Conservation (phyloP, 2,113 vertebrate species). For the Sinocyclocheilus anophthalmus region DNA sequence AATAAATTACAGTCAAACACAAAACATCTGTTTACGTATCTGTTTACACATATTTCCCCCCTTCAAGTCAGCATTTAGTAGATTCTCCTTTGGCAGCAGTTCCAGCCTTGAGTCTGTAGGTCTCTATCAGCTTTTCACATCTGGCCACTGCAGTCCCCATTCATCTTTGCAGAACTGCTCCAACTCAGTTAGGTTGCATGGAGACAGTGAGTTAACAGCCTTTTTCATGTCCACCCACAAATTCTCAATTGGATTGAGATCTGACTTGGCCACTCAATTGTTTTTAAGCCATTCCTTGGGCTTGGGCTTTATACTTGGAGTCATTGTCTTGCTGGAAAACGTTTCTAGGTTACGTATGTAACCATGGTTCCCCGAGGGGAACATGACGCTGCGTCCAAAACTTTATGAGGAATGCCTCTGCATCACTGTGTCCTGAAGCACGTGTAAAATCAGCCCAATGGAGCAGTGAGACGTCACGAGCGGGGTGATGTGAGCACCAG, state of each 20-base stretch:
- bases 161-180: slow-evolving; percentile 3
- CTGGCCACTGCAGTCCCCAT: slow-evolving; percentile 3
- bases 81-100: neutral
- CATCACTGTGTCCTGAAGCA: too few relatives aligned
- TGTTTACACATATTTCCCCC: neutral
- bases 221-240: slow-evolving; percentile 5
- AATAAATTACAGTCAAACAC: neutral
- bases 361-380: too few relatives aligned
- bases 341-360: too few relatives aligned
- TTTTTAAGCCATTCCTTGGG: slow-evolving; percentile 6
- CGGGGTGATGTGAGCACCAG: too few relatives aligned
- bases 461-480: too few relatives aligned
- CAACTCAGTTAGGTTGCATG: neutral
- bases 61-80: neutral
- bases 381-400: too few relatives aligned
- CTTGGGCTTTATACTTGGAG: neutral
- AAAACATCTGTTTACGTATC: neutral
- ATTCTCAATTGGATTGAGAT: slow-evolving; percentile 17
- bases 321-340: neutral
- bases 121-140: neutral
- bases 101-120: neutral
- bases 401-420: too few relatives aligned
- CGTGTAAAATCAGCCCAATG: too few relatives aligned
- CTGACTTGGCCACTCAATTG: slow-evolving; percentile 9
- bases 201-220: neutral